Evolutionary conservation across 2,113 vertebrate genomes (phyloP), one percentile per base, ranked within the genome.

Genomic region (Microtus oregoni): DNA sequence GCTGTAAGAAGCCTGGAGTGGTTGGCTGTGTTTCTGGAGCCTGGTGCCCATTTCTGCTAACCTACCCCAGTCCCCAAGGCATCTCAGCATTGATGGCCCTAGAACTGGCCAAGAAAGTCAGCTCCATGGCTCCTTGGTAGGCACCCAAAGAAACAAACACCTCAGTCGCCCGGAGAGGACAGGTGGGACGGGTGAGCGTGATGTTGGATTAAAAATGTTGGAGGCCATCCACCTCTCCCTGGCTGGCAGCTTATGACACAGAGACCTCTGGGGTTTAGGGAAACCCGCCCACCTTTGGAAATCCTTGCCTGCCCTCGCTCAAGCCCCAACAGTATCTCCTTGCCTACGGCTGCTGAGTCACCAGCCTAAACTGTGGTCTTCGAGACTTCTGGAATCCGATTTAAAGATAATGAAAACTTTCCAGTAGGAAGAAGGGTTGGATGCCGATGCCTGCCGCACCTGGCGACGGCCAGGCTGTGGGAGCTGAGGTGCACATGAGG

Each of bases 251-350:
- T 89, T 89, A 68, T 91, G 97, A 95, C 89, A 86, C 3, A 50
- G 38, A 63, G 47, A 65, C 55, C 22, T 76, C 61, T 35, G 1
- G 89, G 77, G 95, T 86, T 94, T 89, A 90, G 55, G 68, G 85
- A 93, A 96, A 95, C 97, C 94, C 95, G 77, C 81, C 90, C 76
- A 32, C 24, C 96, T 95, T 82, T 89, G 97, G 91, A 94, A 89
- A 73, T 76, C 95, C 93, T 85, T 26, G 47, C 86, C 68, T 0
- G 55, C 68, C 91, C 65, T 78, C 19, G 2, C 83, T 94, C 97
- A 95, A 94, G 96, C 94, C 94, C 86, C 41, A 1, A 85, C 90
- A 88, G 79, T 79, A 1, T 24, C 52, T 78, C 73, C n/a, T 68
- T 72, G 88, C n/a, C 0, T 9, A 79, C 0, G 0, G 89, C 76